These are phyloP conservation scores for Ceraclea dissimilis DNA, from an alignment of 2,888 invertebrate genomes.

Conservation along the genomic window DNA sequence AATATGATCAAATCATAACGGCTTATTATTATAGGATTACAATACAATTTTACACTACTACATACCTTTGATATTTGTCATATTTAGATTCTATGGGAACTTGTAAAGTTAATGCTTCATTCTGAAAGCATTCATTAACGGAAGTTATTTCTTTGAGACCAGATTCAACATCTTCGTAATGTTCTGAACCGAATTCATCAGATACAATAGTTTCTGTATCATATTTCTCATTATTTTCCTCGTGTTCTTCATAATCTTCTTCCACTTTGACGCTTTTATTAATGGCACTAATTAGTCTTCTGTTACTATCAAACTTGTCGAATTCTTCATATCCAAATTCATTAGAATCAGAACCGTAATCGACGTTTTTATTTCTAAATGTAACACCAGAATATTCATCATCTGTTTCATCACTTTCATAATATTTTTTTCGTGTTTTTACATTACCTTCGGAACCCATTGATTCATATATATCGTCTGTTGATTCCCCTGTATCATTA, in stretches of 20 bases:
- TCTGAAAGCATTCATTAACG: conserved; percentile 47
- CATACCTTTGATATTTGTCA: conserved; percentile 47
- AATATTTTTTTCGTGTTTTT: background rate
- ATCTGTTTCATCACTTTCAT: background rate
- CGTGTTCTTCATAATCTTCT: background rate
- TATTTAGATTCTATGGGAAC: conserved; percentile 45
- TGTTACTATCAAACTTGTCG: background rate
- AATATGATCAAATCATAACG: no score
- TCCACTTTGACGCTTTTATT: background rate
- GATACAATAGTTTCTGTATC: conserved; percentile 38
- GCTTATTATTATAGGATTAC: no score
- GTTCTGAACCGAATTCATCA: conserved; percentile 47
- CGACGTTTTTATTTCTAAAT: background rate
- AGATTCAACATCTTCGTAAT: conserved; percentile 43
- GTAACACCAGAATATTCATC: background rate
- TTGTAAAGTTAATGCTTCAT: conserved; percentile 40
- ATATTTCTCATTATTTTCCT: background rate
- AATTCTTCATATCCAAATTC: background rate
- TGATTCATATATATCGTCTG: background rate
- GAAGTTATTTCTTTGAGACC: conserved; percentile 47
- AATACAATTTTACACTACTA: no score
- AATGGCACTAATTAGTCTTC: background rate
- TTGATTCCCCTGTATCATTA: background rate
- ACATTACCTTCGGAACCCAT: background rate
- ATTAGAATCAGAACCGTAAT: background rate